These are phyloP conservation scores for Drosophila sordidula DNA, from an alignment of 2,888 invertebrate species.

Conservation along the genomic window DNA sequence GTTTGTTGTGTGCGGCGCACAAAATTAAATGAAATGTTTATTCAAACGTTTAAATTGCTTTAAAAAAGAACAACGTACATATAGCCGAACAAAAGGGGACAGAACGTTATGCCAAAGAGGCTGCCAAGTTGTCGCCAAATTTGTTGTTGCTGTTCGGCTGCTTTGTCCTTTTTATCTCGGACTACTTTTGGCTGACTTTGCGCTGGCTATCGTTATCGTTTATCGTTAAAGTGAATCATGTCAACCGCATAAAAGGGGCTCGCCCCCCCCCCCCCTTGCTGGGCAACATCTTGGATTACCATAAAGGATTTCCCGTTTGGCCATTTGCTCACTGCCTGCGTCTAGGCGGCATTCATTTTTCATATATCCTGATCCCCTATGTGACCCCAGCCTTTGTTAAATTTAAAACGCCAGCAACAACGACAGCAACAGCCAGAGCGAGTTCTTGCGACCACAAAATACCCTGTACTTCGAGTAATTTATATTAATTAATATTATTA, in stretches of 20 bases:
- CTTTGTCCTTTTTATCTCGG: constrained; percentile 44
- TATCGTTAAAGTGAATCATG: constrained; percentile 83
- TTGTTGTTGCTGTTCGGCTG: constrained; percentile 40
- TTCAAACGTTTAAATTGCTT: constrained; percentile 78
- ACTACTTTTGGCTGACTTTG: constrained; percentile 57
- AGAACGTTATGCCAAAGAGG: constrained; percentile 62
- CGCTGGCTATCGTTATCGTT: constrained; percentile 74
- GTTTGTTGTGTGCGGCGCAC: constrained; percentile 53
- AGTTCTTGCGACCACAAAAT: neutral
- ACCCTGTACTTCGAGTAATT: neutral
- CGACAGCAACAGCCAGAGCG: neutral
- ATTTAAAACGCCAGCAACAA: constrained; percentile 58
- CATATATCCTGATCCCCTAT: constrained; percentile 58
- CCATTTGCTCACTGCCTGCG: constrained; percentile 35
- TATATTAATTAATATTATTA: no score
- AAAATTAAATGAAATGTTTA: constrained; percentile 79
- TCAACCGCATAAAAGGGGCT: constrained; percentile 77
- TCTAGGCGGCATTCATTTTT: constrained; percentile 73
- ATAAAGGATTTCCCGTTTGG: constrained; percentile 65
- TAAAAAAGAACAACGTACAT: constrained; percentile 38
- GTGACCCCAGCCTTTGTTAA: constrained; percentile 54
- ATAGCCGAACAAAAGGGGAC: constrained; percentile 14
- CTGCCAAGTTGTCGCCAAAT: constrained; percentile 73
- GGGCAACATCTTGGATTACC: constrained; percentile 77
- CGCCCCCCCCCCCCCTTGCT: neutral